Evolutionary conservation across 2,888 invertebrate genomes (phyloP), one percentile per base, ranked within the genome.

Genomic region (Chrysolina haemoptera): DNA sequence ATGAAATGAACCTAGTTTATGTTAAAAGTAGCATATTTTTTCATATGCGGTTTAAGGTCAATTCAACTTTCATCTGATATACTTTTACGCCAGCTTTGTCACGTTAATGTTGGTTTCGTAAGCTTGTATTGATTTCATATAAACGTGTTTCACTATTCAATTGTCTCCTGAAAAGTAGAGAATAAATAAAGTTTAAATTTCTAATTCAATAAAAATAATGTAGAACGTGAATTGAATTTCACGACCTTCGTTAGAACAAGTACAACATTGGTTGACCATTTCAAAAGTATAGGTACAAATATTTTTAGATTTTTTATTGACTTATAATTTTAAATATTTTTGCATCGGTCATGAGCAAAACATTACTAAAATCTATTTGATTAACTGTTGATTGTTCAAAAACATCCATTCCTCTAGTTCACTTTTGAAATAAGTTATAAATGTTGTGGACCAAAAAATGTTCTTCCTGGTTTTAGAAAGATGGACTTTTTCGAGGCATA

Each of bases 51-150:
- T 5, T 27, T 41, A 48, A 67, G 67, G 67, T 48, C 67, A 67
- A 40, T 55, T 67, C 70, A 43, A 70, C 70, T 70, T 70, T 70
- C 70, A 55, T 67, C 40, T 10, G 59, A n/a, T 53, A 53, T 18
- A 40, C 55, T 67, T 55, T 55, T 40, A 55, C 55, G 40, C 20
- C 40, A 40, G 55, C 41, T 67, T 67, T 67, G 67, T 67, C 67
- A 67, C 67, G 55, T 40, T 55, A n/a, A 40, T 27, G 27, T 46
- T 40, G 41, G 20, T 67, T 53, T 55, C 55, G 55, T 55, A 67
- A 67, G 67, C 20, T 40, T 8, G 41, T 20, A 67, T 55, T 40
- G 18, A 55, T 67, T 67, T 67, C 41, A 40, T 18, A 41, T 18
- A 41, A 67, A 2, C 27, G 55, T 40, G 53, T 10, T 53, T 11